Evolutionary conservation across 2,888 invertebrate genomes (phyloP).

Genomic region (Drosophila maculinotata): DNA sequence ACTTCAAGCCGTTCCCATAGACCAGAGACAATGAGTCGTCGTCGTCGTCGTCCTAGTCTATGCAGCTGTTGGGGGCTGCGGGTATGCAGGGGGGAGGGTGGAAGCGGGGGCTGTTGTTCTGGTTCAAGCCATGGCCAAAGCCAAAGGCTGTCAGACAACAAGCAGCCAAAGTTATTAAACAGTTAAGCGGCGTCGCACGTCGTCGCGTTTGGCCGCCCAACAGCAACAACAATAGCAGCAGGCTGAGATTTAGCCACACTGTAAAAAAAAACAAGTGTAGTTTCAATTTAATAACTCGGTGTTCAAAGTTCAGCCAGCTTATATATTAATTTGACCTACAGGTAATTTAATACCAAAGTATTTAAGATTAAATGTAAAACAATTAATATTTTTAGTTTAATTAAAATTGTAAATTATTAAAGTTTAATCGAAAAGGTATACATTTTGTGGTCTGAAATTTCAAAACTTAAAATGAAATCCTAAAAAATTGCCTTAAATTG

Average conservation of each 20-base stretch:
- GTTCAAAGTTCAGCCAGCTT: too few species aligned
- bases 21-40: conserved; percentile 76
- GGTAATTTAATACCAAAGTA: too few species aligned
- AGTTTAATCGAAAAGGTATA: too few species aligned
- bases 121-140: background rate
- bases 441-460: too few species aligned
- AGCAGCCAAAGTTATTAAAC: conserved; percentile 76
- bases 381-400: too few species aligned
- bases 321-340: too few species aligned
- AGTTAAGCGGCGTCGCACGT: conserved; percentile 80
- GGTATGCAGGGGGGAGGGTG: background rate
- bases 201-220: conserved; percentile 73
- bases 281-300: too few species aligned
- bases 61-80: conserved; percentile 22
- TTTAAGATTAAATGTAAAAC: too few species aligned
- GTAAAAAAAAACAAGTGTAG: too few species aligned
- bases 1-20: conserved; percentile 83
- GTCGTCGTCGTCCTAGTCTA: conserved; percentile 37
- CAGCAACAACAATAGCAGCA: conserved; percentile 6
- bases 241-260: conserved; percentile 38
- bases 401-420: too few species aligned
- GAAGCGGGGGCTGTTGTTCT: background rate
- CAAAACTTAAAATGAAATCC: too few species aligned
- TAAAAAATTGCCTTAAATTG: too few species aligned
- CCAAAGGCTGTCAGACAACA: conserved; percentile 50